These are phyloP conservation scores for Gallirallus australis DNA, from an alignment of 2,797 vertebrate genomes.

Conservation along the genomic window DNA sequence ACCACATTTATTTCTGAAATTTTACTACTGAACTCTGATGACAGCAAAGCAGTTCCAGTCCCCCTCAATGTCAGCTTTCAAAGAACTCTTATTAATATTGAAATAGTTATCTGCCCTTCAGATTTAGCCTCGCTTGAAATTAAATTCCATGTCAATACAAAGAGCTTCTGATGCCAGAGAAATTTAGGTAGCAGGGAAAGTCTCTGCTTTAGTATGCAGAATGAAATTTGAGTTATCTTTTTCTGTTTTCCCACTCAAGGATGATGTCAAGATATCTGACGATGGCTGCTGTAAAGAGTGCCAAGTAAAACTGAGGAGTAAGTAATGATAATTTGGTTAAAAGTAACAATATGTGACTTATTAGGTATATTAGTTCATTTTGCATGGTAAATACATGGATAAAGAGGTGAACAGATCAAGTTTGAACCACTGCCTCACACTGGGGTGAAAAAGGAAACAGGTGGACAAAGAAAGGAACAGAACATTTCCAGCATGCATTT, in stretches of 20 bases:
- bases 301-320: neutral
- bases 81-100: neutral
- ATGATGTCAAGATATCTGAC: neutral
- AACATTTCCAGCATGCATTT: neutral
- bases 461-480: neutral
- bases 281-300: slow-evolving; percentile 77
- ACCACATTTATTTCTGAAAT: neutral
- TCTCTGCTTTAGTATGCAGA: neutral
- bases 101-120: neutral
- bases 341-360: neutral
- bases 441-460: neutral
- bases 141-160: neutral
- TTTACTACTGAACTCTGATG: neutral
- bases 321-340: neutral
- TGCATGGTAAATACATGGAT: neutral
- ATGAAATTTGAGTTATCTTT: neutral
- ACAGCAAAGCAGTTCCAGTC: neutral
- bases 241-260: slow-evolving; percentile 56
- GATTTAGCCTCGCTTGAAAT: neutral
- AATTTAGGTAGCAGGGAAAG: neutral
- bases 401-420: neutral
- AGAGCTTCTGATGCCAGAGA: neutral
- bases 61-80: neutral
- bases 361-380: neutral
- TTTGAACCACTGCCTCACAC: neutral